These are phyloP conservation scores for Odontesthes bonariensis DNA, from an alignment of 2,113 vertebrate species.

Conservation along the genomic window DNA sequence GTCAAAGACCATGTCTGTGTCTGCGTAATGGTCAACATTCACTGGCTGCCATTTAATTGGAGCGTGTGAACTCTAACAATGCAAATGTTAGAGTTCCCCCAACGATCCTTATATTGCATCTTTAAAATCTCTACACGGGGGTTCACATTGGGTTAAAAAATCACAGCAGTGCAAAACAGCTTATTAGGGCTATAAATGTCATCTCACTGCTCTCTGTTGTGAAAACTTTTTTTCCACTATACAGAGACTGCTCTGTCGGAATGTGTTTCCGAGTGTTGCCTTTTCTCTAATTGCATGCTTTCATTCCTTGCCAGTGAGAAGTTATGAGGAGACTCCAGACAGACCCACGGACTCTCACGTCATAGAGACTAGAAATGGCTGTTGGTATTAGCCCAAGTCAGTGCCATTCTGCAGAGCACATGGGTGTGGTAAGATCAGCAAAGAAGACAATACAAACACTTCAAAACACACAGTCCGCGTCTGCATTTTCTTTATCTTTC, in stretches of 20 bases:
- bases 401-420: slow-evolving; percentile 29
- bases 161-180: too few species aligned
- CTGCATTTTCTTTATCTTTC: slow-evolving; percentile 4
- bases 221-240: neutral
- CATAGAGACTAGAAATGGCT: slow-evolving; percentile 2
- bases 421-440: slow-evolving; percentile 26
- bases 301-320: slow-evolving; percentile 77
- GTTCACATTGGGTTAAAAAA: too few species aligned
- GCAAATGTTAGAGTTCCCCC: too few species aligned
- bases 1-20: too few species aligned
- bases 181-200: neutral
- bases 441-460: slow-evolving; percentile 36
- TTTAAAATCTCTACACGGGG: too few species aligned
- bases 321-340: slow-evolving; percentile 70
- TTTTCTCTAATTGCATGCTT: neutral
- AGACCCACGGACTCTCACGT: slow-evolving; percentile 28
- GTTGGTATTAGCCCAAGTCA: slow-evolving; percentile 22
- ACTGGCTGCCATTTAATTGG: too few species aligned
- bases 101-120: too few species aligned
- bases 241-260: neutral
- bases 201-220: neutral
- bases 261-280: neutral
- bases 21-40: too few species aligned
- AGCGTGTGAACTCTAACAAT: too few species aligned
- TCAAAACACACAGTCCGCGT: slow-evolving; percentile 15